These are phyloP conservation scores for Amphimedon queenslandica DNA, from an alignment of 37 sponge, comb jelly and placozoan genomes.

Conservation along the genomic window DNA sequence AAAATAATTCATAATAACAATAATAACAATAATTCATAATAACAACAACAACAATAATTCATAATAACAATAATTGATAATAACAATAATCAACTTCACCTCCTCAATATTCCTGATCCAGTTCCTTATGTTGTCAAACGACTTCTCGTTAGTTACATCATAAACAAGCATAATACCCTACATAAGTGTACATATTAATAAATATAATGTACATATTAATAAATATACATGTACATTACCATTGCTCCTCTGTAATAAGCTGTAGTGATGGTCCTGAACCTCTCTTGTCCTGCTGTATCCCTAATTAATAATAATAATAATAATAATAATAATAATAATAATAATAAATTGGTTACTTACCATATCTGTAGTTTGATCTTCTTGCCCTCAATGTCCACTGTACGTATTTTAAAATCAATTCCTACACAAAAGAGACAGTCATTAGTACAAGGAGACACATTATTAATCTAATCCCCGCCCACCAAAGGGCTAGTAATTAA, in stretches of 20 bases:
- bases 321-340: neutral
- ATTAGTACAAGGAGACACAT: no score
- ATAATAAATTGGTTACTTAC: conserved; percentile 23
- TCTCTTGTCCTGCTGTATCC: conserved; percentile 45
- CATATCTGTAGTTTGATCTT: conserved; percentile 99
- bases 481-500: no score
- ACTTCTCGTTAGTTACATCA: conserved; percentile 95
- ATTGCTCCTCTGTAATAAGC: conserved; percentile 62
- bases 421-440: conserved; percentile 27
- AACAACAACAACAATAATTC: no score
- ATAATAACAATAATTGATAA: no score
- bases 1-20: no score
- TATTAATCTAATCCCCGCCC: no score
- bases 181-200: neutral
- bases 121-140: conserved; percentile 98
- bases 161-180: conserved; percentile 99
- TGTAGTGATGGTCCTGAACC: conserved; percentile 57
- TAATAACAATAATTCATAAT: no score
- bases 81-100: no score
- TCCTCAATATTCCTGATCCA: conserved; percentile 99
- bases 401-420: conserved; percentile 68
- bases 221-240: conserved; percentile 2
- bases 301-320: neutral
- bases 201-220: neutral
- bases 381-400: conserved; percentile 94